Evolutionary conservation across 2,888 invertebrate species (phyloP), one percentile per base, ranked within the genome.

Genomic region (Drosophila mercatorum): DNA sequence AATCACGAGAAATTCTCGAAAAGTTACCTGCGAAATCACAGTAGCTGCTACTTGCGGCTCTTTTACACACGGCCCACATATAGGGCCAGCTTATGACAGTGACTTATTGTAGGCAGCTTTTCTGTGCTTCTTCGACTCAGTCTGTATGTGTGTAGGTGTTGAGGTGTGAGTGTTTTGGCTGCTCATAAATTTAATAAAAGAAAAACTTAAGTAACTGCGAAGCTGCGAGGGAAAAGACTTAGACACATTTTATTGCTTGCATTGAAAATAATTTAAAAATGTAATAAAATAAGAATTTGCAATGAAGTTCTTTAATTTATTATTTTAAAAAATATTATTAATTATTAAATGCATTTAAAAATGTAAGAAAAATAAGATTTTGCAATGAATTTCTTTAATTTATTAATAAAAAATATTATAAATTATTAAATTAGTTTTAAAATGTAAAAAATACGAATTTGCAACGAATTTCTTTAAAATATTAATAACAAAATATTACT

Each of bases 151-250:
- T 36, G 26, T 34, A 41, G 17, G 28, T 36, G 26, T 12, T 36
- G 38, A 44, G 26, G 12, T 52, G 53, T 41, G 58, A 43, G 51
- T 53, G 49, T 44, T 59, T 44, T 41, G 47, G 11, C 40, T 46
- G 31, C 52, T 41, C 89, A 86, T 86, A 86, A 83, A 84, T 84
- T 83, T 57, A 58, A 78, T 68, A 69, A 76, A 76, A 76, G 57
- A 57, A 68, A 71, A 82, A 64, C 68, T 58, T 60, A 51, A 77
- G 56, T n/a, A 55, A 36, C 47, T 68, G 3, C n/a, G n/a, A 44
- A n/a, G n/a, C 36, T 12, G 4, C n/a, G 44, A 1, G 2, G 31
- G 28, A 10, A 57, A 36, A n/a, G n/a, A 10, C 31, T 31, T 26
- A 12, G 28, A 28, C 28, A 11, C 6, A 38, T 38, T 28, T 47